Base-by-base conservation (phyloP, 1,140 invertebrate genomes). In the Bombus breviceps region DNA sequence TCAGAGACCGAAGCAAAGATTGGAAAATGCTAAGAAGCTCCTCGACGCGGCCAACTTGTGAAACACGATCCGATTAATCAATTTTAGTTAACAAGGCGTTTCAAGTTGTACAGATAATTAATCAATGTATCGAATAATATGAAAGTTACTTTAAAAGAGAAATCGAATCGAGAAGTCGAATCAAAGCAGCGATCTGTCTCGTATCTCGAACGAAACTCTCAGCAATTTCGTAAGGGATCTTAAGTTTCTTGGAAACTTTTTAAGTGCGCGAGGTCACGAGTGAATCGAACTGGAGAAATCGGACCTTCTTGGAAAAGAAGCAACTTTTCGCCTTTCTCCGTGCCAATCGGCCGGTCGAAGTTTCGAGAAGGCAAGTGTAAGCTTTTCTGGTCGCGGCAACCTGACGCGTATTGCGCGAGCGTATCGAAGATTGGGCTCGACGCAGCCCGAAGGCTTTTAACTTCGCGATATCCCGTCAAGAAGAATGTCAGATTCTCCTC, bases 371-470 rank as follows among this genome's bases (percentile, higher is more conserved):
- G 47, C 82, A 22, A 13, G 53, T n/a, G 53, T 32, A 47, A 85
- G 53, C 57, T 80, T 72, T 25, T 13, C 6, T 57, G 25, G 28
- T 78, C 57, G 83, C 32, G 32, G 39, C 34, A 37, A 80, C 39
- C 47, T 32, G 53, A 32, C 59, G n/a, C 13, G 2, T 22, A 34
- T 76, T 18, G 73, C 39, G 73, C 34, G 62, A 41, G 32, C 28
- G 76, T 34, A 28, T 85, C 15, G 18, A 72, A 15, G 53, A 59
- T 25, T 1, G 82, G 75, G 66, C 47, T 79, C 39, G 37, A 22
- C 57, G 32, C 25, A 32, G 25, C 83, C 34, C 62, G 76, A 64
- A 73, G 77, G 64, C 76, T 80, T 85, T 80, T 53, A 72, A 59
- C 53, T 62, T 59, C 34, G 28, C 75, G 25, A 37, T 4, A 18